Conservation (phyloP, 30 jellyfish, hydroid and myxozoan genomes). For the Aurelia aurita region DNA sequence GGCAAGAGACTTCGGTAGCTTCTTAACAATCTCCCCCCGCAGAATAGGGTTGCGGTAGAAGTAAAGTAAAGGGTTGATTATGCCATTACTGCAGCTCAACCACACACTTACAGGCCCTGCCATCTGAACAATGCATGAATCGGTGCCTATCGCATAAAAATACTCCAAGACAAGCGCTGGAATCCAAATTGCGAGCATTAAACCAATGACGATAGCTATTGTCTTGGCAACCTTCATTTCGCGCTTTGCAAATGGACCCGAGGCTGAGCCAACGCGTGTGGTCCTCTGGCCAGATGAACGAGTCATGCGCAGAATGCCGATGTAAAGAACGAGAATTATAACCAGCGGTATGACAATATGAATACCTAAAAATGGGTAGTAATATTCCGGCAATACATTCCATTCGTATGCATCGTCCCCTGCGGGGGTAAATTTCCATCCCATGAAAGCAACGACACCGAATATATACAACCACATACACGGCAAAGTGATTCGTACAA, state of each 20-base stretch:
- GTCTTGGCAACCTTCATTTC: conserved; percentile 73
- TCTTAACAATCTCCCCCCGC: conserved; percentile 62
- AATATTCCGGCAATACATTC: conserved; percentile 62
- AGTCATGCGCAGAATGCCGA: conserved; percentile 39
- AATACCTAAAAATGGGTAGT: conserved; percentile 73
- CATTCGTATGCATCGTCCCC: conserved; percentile 69
- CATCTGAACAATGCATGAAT: conserved; percentile 67
- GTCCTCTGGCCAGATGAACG: conserved; percentile 28
- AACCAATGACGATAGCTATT: conserved; percentile 58
- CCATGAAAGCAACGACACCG: conserved; percentile 55
- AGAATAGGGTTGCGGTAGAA: conserved; percentile 56
- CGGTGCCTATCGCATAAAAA: conserved; percentile 68
- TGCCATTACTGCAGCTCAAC: conserved; percentile 71
- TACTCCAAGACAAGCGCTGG: conserved; percentile 73
- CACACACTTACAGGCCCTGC: conserved; percentile 84
- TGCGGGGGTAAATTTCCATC: conserved; percentile 39
- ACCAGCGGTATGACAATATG: conserved; percentile 68
- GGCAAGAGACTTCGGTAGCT: conserved; percentile 13
- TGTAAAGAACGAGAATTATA: conserved; percentile 31
- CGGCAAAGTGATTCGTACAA: background rate
- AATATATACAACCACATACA: conserved; percentile 69
- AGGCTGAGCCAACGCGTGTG: conserved; percentile 14
- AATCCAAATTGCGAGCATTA: conserved; percentile 67
- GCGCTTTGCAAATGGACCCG: conserved; percentile 40
- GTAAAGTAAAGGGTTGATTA: conserved; percentile 69